Evolutionary conservation across 2,888 invertebrate species (phyloP), one percentile per base, ranked within the genome.

Genomic region (Athalia cordata): DNA sequence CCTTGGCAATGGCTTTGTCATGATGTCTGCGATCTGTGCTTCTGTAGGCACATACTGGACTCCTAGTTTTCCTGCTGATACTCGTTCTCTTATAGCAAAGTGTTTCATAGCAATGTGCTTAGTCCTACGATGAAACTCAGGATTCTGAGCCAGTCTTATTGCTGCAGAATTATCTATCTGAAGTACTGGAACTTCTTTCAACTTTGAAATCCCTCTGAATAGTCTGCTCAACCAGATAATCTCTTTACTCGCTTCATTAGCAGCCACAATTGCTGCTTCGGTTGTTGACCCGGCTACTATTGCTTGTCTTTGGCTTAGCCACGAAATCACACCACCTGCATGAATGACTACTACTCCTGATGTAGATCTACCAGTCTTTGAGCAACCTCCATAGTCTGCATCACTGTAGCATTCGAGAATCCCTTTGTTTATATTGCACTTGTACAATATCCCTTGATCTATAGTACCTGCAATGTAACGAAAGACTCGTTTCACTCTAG

Each of bases 381-480:
- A 13, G 29, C 75, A 74, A 5, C 78, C 74, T 15, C 55, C 78
- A 45, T 65, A 74, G 52, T 81, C 80, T 1, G 80, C 78, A 49
- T 82, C 79, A 55, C 80, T 81, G 72, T 74, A 82, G 0, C 6
- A 47, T 4, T 62, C 80, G 52, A 52, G 29, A 5, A 81, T 13
- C 5, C 74, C n/a, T 1, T 62, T 9, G 13, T 66, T 52, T 15
- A 45, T 57, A 6, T 62, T 67, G 3, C 67, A 66, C 49, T 50
- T 29, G 15, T 78, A 79, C 29, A 70, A 45, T 49, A 82, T 47
- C 1, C 80, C 81, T 15, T 77, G 72, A 45, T 78, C 62, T 3
- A 77, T 5, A 0, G 81, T 81, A 50, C 80, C 81, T 8, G 80
- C 78, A 4, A 82, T 43, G 29, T 81, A 82, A 45, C 80, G 80